phyloP scores from a whole-genome alignment of 2,797 vertebrate genomes.

The Ambastaia sidthimunki region DNA sequence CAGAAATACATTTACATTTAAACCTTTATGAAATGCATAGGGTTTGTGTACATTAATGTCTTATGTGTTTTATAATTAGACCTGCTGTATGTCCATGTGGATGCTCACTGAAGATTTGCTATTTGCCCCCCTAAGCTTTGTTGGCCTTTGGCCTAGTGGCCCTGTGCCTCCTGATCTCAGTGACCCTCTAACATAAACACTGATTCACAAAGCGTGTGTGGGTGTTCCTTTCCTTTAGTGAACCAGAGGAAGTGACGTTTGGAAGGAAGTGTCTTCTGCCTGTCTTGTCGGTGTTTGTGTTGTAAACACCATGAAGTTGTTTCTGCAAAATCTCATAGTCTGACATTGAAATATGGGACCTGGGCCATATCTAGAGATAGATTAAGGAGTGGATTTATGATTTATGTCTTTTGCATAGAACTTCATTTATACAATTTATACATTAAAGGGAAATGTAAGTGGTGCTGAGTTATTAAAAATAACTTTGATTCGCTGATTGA shows the following conservation, averaged over 20 bases:
- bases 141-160: constrained; percentile 35
- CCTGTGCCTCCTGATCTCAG: constrained; percentile 36
- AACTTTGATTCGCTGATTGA: neutral
- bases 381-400: too few relatives aligned
- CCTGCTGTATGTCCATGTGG: neutral
- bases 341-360: too few relatives aligned
- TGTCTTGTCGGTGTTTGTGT: constrained; percentile 39
- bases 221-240: constrained; percentile 40
- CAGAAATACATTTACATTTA: neutral
- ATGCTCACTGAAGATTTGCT: neutral
- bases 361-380: too few relatives aligned
- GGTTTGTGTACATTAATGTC: too few relatives aligned
- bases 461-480: too few relatives aligned
- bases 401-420: too few relatives aligned
- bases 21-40: neutral
- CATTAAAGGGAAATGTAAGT: too few relatives aligned
- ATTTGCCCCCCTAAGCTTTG: constrained; percentile 13
- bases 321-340: neutral
- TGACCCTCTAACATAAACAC: constrained; percentile 23
- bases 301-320: constrained; percentile 28
- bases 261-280: constrained; percentile 47
- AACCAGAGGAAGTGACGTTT: constrained; percentile 60
- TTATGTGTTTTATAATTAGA: neutral
- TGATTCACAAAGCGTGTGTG: too few relatives aligned
- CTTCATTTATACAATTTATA: too few relatives aligned